These are phyloP conservation scores for Burhinus bistriatus DNA, from an alignment of 2,113 vertebrate species.

Conservation along the genomic window DNA sequence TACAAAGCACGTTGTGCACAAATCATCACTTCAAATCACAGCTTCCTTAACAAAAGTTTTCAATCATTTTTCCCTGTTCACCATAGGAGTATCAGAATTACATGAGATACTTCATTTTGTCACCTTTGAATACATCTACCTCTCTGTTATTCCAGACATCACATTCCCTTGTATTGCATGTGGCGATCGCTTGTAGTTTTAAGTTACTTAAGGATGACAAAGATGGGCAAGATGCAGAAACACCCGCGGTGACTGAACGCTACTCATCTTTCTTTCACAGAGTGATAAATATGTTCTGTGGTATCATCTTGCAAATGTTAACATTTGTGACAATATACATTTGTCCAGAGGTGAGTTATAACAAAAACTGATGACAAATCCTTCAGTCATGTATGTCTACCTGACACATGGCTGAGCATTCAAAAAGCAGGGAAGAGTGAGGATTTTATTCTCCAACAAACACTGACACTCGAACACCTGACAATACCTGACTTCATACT, in stretches of 20 bases:
- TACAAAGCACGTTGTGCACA: neutral
- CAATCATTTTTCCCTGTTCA: neutral
- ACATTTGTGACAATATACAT: neutral
- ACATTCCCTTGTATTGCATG: neutral
- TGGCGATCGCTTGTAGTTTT: neutral
- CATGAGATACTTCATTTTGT: neutral
- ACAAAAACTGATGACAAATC: slow-evolving; percentile 23
- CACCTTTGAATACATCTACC: neutral
- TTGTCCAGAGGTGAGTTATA: neutral
- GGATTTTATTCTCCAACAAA: neutral
- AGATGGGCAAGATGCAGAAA: neutral
- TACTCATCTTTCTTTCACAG: neutral
- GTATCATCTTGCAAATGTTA: neutral
- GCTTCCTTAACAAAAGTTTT: neutral
- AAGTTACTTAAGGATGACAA: neutral
- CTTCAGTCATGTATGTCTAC: neutral
- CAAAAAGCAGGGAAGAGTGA: neutral
- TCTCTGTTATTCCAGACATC: neutral
- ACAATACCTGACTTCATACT: neutral
- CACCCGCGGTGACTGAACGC: neutral
- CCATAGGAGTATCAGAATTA: neutral
- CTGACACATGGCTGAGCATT: neutral
- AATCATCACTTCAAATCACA: neutral
- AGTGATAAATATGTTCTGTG: neutral
- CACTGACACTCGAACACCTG: neutral